A percentile compares a stretch with the other conserved stretches of the same genome.
Conservation (phyloP, 1,140 invertebrate species). For the Plectus sambesii region DNA sequence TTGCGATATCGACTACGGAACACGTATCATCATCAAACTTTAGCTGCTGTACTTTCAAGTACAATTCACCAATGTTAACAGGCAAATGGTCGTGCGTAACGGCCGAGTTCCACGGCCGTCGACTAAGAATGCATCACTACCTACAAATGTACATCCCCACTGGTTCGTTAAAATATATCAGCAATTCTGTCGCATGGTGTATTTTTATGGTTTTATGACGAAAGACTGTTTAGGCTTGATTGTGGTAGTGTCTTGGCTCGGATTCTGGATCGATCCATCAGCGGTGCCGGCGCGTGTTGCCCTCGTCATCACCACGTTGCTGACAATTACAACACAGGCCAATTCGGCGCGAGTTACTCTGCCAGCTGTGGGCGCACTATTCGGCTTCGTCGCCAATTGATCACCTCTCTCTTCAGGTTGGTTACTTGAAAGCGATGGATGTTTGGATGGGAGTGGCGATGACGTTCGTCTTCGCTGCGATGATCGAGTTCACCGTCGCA, state of each 20-base stretch:
- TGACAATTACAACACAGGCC: background rate
- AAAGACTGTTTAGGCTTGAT: too few relatives aligned
- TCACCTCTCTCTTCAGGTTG: background rate
- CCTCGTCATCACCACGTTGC: background rate
- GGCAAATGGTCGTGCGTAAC: too few relatives aligned
- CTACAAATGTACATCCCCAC: too few relatives aligned
- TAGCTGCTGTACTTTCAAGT: too few relatives aligned
- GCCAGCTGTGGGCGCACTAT: background rate
- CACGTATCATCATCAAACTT: too few relatives aligned
- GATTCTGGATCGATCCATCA: slow-evolving; percentile 16
- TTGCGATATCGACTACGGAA: too few relatives aligned
- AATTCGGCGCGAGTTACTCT: background rate
- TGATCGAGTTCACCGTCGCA: background rate
- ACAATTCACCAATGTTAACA: too few relatives aligned
- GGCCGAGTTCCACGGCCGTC: too few relatives aligned
- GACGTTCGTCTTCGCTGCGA: background rate
- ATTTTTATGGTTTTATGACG: too few relatives aligned
- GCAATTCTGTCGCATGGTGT: too few relatives aligned
- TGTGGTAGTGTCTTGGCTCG: slow-evolving; percentile 70
- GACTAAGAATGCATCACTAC: too few relatives aligned
- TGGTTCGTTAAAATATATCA: too few relatives aligned
- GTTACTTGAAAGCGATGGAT: background rate
- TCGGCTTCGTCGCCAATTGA: background rate
- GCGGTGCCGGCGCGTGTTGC: background rate
- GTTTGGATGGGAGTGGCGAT: background rate